phyloP scores from a whole-genome alignment of 2,797 vertebrate species.

The Pygocentrus nattereri region DNA sequence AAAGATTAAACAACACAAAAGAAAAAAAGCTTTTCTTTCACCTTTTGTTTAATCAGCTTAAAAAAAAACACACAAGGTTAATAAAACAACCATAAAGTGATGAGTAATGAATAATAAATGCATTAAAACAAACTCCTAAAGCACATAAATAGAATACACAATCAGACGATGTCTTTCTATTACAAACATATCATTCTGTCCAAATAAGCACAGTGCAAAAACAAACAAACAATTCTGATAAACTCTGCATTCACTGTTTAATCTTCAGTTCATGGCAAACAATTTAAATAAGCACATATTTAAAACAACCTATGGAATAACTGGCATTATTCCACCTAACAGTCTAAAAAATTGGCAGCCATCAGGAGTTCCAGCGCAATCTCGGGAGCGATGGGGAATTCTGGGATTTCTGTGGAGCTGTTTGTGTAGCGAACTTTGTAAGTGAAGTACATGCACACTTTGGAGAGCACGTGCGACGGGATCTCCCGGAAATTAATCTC shows the following conservation, averaged over 20 bases:
- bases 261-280: background rate
- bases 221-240: background rate
- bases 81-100: too few relatives aligned
- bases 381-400: constrained; percentile 98
- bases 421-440: constrained; percentile 99
- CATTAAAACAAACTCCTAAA: too few relatives aligned
- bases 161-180: background rate
- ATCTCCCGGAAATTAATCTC: constrained; percentile 99
- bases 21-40: background rate
- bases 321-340: constrained; percentile 79
- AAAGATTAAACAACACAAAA: background rate
- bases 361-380: constrained; percentile 99
- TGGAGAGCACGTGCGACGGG: constrained; percentile 96
- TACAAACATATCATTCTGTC: background rate
- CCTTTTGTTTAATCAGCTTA: too few relatives aligned
- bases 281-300: background rate
- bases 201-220: too few relatives aligned
- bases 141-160: background rate
- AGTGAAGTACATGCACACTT: constrained; percentile 99
- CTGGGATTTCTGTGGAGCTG: constrained; percentile 98
- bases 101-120: too few relatives aligned
- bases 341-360: constrained; percentile 99
- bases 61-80: too few relatives aligned
- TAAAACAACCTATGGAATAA: background rate
- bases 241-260: background rate